Evolutionary conservation across 2,113 vertebrate genomes (phyloP).

Genomic region (Lucifuga dentata): DNA sequence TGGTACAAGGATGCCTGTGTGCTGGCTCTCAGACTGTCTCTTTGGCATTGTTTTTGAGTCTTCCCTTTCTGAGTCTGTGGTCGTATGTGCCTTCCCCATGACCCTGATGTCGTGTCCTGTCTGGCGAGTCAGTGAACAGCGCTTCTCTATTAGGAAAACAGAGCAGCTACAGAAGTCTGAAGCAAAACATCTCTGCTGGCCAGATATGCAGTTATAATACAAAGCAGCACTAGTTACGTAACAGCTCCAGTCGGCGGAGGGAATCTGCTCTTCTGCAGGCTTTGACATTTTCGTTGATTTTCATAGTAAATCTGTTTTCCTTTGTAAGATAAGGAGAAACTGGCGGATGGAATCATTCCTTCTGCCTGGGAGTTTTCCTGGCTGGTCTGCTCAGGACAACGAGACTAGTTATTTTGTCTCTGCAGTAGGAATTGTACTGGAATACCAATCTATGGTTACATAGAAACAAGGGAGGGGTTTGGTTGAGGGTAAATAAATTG

Average conservation of each 20-base stretch:
- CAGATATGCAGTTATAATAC: constrained; percentile 46
- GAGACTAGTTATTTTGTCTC: constrained; percentile 19
- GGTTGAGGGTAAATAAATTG: constrained; percentile 33
- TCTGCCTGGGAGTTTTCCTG: constrained; percentile 40
- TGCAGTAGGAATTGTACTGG: constrained; percentile 12
- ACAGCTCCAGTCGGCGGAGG: constrained; percentile 8
- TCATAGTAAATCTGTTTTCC: constrained; percentile 27
- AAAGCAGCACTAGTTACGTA: constrained; percentile 56
- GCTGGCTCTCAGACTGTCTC: background rate
- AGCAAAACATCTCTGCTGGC: constrained; percentile 55
- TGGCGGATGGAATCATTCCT: constrained; percentile 29
- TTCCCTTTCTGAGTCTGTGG: constrained; percentile 9
- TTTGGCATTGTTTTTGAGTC: constrained; percentile 13
- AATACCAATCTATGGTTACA: constrained; percentile 14
- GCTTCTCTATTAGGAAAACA: constrained; percentile 62
- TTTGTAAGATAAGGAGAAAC: constrained; percentile 27
- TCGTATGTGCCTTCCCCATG: constrained; percentile 32
- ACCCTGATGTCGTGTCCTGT: constrained; percentile 51
- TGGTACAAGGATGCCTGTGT: constrained; percentile 54
- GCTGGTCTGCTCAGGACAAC: background rate
- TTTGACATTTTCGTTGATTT: background rate
- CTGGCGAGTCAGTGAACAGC: constrained; percentile 47
- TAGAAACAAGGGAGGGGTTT: constrained; percentile 9
- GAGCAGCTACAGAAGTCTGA: constrained; percentile 64
- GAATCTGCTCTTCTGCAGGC: constrained; percentile 27